Evolutionary conservation across 2,797 vertebrate genomes (phyloP).

Genomic region (Poecilia wingei): DNA sequence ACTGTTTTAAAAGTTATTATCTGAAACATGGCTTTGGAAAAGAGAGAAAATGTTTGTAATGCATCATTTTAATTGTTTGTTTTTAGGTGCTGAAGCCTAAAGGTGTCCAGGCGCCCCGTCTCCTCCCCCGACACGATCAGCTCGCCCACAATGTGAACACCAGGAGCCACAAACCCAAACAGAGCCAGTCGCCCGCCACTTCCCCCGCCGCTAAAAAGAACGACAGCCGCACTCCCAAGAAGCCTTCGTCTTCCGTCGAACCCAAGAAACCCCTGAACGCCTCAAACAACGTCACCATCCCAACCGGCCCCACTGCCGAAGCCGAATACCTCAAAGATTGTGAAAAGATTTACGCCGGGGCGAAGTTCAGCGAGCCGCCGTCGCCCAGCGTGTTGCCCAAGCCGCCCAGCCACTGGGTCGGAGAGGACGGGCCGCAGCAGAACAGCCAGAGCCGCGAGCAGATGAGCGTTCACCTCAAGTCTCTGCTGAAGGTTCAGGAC

Average conservation of each 20-base stretch:
- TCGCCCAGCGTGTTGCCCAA: slow-evolving; percentile 94
- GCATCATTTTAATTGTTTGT: neutral
- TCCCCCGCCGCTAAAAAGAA: slow-evolving; percentile 77
- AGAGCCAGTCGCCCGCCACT: slow-evolving; percentile 37
- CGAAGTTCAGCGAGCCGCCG: slow-evolving; percentile 94
- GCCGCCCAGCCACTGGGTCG: slow-evolving; percentile 96
- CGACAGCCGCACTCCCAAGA: slow-evolving; percentile 78
- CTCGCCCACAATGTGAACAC: slow-evolving; percentile 38
- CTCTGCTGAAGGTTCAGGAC: slow-evolving; percentile 90
- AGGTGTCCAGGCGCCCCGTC: slow-evolving; percentile 43
- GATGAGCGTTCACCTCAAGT: slow-evolving; percentile 92
- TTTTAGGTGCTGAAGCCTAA: slow-evolving; percentile 74
- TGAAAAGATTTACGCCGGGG: slow-evolving; percentile 91
- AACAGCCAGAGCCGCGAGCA: slow-evolving; percentile 86
- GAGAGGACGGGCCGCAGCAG: slow-evolving; percentile 70
- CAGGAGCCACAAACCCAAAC: slow-evolving; percentile 51
- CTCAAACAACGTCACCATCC: slow-evolving; percentile 76
- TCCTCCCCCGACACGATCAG: slow-evolving; percentile 42
- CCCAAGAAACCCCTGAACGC: slow-evolving; percentile 83
- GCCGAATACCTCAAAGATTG: slow-evolving; percentile 82
- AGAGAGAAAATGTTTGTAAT: neutral
- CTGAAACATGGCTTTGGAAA: neutral
- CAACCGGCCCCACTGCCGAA: slow-evolving; percentile 63
- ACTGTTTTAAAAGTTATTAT: neutral
- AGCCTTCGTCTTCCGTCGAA: slow-evolving; percentile 67